These are phyloP conservation scores for Pleuronectes platessa DNA, from an alignment of 2,113 vertebrate genomes.

Conservation along the genomic window DNA sequence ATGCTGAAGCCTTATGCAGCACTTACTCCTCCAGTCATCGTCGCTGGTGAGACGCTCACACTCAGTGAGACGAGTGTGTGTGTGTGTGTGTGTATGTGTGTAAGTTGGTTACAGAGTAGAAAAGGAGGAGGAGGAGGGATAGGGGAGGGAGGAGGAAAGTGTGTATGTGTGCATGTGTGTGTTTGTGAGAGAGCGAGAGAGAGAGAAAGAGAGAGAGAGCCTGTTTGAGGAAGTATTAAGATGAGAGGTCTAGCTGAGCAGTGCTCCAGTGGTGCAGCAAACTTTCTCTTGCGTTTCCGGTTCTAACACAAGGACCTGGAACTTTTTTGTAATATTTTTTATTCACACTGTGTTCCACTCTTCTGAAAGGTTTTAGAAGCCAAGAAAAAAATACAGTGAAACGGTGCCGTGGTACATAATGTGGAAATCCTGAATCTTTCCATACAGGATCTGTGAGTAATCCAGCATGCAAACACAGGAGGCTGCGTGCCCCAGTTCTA, in stretches of 20 bases:
- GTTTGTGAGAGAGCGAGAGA: neutral
- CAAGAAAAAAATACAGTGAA: neutral
- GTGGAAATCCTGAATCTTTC: constrained; percentile 20
- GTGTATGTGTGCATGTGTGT: neutral
- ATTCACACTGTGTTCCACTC: neutral
- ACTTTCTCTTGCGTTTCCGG: constrained; percentile 37
- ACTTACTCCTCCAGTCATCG: constrained; percentile 53
- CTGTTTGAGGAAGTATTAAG: constrained; percentile 75
- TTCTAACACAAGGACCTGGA: no score
- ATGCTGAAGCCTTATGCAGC: constrained; percentile 43
- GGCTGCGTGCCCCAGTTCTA: constrained; percentile 22
- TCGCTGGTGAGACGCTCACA: constrained; percentile 42
- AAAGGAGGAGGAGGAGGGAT: constrained; percentile 33
- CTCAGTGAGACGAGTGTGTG: constrained; percentile 32
- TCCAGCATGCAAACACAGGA: constrained; percentile 18
- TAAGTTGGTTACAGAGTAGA: constrained; percentile 17
- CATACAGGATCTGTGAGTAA: constrained; percentile 24
- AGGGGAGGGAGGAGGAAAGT: constrained; percentile 20
- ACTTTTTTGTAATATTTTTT: no score
- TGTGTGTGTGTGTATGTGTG: constrained; percentile 45
- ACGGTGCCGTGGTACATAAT: neutral
- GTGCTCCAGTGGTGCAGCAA: constrained; percentile 15
- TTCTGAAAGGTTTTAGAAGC: neutral
- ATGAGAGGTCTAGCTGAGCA: constrained; percentile 34
- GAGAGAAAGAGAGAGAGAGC: constrained; percentile 15